These are phyloP conservation scores for Paedocypris micromegethes DNA, from an alignment of 2,797 vertebrate species.

Conservation along the genomic window DNA sequence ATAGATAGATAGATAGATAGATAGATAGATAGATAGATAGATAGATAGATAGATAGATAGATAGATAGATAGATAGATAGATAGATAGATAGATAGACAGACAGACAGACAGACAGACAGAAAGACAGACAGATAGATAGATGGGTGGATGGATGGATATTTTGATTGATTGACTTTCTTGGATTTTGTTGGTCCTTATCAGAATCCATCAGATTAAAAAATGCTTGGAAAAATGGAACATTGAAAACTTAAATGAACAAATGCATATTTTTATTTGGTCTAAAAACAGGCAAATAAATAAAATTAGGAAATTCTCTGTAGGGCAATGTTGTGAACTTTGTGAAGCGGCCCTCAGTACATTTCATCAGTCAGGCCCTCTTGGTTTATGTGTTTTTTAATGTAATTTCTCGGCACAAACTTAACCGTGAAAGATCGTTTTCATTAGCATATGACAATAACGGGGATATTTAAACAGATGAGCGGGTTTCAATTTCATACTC, in stretches of 20 bases:
- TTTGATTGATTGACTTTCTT: no score
- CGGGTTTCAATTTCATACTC: conserved; percentile 68
- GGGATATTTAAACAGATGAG: conserved; percentile 69
- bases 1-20: no score
- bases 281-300: conserved; percentile 20
- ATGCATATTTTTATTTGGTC: not conserved
- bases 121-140: no score
- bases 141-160: no score
- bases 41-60: no score
- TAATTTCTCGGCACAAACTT: conserved; percentile 60
- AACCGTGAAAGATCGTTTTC: conserved; percentile 71
- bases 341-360: conserved; percentile 40
- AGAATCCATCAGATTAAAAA: conserved; percentile 37
- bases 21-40: no score
- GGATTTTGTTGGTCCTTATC: conserved; percentile 42
- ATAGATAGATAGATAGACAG: no score
- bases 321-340: conserved; percentile 30
- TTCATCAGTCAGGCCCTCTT: conserved; percentile 61
- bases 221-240: no score
- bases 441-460: conserved; percentile 67
- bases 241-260: no score
- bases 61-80: no score
- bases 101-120: no score
- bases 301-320: conserved; percentile 9
- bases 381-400: conserved; percentile 64